phyloP scores from a whole-genome alignment of 2,113 vertebrate species.

The Anoplopoma fimbria region DNA sequence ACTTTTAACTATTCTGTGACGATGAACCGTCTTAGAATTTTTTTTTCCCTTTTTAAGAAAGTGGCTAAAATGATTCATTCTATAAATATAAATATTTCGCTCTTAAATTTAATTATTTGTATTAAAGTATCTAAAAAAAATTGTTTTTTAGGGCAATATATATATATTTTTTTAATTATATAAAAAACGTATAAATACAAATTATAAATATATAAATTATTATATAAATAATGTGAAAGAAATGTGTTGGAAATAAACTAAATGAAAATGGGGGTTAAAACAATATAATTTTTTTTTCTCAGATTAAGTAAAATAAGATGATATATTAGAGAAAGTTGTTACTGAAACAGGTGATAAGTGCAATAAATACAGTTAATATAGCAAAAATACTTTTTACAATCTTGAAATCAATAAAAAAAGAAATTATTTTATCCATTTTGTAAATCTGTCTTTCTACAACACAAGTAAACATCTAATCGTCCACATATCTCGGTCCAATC shows the following conservation, averaged over 20 bases:
- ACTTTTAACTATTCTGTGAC: too few relatives aligned
- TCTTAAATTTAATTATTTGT: too few relatives aligned
- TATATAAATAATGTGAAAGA: neutral
- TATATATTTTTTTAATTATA: too few relatives aligned
- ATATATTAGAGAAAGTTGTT: neutral
- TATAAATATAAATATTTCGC: neutral
- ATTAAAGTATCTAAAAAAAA: neutral
- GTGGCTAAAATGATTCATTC: neutral
- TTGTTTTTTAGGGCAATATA: neutral
- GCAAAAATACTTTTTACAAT: neutral
- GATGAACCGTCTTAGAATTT: neutral
- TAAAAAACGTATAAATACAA: too few relatives aligned
- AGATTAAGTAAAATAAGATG: neutral
- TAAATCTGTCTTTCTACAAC: neutral
- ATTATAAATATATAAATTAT: too few relatives aligned
- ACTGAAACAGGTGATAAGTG: too few relatives aligned
- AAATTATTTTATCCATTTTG: fast-evolving
- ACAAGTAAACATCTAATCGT: neutral
- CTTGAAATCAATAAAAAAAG: neutral
- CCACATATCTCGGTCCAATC: neutral
- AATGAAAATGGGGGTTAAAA: neutral
- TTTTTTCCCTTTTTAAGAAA: neutral
- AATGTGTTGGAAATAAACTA: neutral
- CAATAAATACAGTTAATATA: neutral
- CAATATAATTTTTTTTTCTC: neutral